A percentile compares a stretch with the other conserved stretches of the same genome.
Evolutionary conservation across 2,797 vertebrate genomes (phyloP).

Genomic region (Myotis daubentonii): DNA sequence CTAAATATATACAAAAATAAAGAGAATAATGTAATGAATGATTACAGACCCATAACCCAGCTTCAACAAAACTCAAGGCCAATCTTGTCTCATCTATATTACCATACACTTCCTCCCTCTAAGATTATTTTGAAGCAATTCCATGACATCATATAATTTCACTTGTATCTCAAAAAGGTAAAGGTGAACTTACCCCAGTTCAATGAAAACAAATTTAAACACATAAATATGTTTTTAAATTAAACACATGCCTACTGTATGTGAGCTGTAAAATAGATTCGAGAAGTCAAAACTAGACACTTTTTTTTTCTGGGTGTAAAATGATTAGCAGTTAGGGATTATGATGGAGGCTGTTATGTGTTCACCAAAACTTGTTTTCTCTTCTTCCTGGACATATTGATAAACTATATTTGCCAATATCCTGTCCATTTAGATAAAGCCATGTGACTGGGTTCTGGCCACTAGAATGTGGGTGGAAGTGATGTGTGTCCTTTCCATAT

Average conservation of each 20-base stretch:
- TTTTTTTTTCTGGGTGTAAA: not conserved
- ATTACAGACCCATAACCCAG: not conserved
- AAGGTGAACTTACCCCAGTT: not conserved
- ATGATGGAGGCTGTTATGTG: not conserved
- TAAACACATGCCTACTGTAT: not conserved
- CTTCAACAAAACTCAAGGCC: not conserved
- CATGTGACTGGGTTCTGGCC: not conserved
- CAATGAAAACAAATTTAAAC: not conserved
- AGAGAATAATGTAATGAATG: not conserved
- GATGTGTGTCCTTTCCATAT: not conserved
- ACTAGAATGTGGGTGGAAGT: not conserved
- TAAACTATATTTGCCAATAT: not conserved
- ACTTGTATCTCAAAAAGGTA: not conserved
- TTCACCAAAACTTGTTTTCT: not conserved
- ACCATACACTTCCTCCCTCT: not conserved
- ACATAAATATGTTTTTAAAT: not conserved
- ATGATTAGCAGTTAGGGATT: not conserved
- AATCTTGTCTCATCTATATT: not conserved
- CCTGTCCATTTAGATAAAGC: not conserved
- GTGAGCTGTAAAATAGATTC: not conserved
- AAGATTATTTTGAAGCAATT: conserved; percentile 36
- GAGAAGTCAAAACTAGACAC: not conserved
- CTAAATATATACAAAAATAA: not conserved
- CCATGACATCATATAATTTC: not conserved
- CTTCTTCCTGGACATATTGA: not conserved